Conservation (phyloP, 30 jellyfish, hydroid and myxozoan species). For the Hydra vulgaris region DNA sequence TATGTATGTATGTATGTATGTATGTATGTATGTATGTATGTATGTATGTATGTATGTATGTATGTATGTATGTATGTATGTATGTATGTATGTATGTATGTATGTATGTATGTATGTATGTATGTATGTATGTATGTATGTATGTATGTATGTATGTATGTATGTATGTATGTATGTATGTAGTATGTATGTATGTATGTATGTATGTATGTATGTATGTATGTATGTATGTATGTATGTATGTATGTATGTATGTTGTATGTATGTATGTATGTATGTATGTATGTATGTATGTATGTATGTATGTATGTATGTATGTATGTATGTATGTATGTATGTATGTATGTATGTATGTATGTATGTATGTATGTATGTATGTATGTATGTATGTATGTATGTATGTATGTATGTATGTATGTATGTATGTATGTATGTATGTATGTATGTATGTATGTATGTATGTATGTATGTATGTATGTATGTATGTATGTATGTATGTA, state of each 20-base stretch:
- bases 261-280: slow-evolving; percentile 10
- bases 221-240: neutral
- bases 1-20: neutral
- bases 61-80: slow-evolving; percentile 11
- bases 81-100: neutral
- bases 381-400: no score
- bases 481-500: no score
- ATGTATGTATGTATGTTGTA: neutral
- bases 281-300: slow-evolving; percentile 15
- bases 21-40: slow-evolving; percentile 7
- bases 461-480: no score
- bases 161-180: neutral
- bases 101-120: slow-evolving; percentile 1
- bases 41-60: slow-evolving; percentile 15
- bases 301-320: slow-evolving; percentile 13
- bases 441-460: no score
- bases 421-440: no score
- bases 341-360: no score
- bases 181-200: neutral
- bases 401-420: no score
- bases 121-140: neutral
- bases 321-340: slow-evolving; percentile 4
- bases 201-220: neutral
- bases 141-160: neutral
- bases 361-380: no score